These are phyloP conservation scores for Cheilosia pagana DNA, from an alignment of 2,888 invertebrate genomes.

Conservation along the genomic window DNA sequence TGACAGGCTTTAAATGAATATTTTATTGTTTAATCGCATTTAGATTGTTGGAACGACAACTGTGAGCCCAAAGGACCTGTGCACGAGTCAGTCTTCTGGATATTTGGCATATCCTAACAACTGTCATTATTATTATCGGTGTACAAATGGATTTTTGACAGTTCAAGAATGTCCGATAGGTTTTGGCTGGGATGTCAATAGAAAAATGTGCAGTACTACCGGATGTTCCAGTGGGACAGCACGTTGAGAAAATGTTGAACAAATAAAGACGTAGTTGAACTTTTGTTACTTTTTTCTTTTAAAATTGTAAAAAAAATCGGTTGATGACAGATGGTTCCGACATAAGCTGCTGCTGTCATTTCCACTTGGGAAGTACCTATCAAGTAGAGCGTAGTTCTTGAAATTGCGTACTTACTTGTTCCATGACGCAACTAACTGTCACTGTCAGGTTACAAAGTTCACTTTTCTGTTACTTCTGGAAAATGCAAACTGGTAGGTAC, in stretches of 20 bases:
- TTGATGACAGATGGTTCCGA: no score
- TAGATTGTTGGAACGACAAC: slow-evolving; percentile 75
- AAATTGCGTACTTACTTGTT: no score
- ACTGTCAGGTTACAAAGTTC: no score
- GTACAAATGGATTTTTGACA: slow-evolving; percentile 79
- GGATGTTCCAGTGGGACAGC: slow-evolving; percentile 14
- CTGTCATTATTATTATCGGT: slow-evolving; percentile 81
- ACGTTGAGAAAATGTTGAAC: background rate
- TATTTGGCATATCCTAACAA: slow-evolving; percentile 80
- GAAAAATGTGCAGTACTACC: slow-evolving; percentile 77
- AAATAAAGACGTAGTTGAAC: background rate
- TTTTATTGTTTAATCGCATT: background rate
- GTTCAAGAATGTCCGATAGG: slow-evolving; percentile 82
- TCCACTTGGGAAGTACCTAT: no score
- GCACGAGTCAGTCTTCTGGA: slow-evolving; percentile 77
- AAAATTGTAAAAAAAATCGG: no score
- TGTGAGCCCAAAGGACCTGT: slow-evolving; percentile 77
- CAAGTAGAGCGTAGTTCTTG: no score
- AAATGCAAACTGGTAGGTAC: no score
- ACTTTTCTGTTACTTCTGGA: no score
- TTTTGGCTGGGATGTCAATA: slow-evolving; percentile 80
- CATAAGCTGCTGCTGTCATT: no score
- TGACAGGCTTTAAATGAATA: background rate
- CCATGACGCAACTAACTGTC: no score
- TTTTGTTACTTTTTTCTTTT: no score